Conservation (phyloP, 1,140 invertebrate species). For the Sitobion miscanthi region DNA sequence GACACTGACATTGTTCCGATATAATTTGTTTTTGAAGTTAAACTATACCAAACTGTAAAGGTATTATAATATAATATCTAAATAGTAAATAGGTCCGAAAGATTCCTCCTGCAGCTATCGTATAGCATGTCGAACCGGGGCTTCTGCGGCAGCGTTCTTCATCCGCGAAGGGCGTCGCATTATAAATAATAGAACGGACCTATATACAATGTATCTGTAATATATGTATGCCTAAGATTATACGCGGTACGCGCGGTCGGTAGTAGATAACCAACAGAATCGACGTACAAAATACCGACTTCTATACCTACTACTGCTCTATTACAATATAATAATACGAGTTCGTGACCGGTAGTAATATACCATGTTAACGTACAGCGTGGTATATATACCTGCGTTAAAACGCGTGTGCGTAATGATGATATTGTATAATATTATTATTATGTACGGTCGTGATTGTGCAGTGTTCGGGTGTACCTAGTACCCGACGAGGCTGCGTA, state of each 20-base stretch:
- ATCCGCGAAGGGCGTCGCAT: not conserved
- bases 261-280: not conserved
- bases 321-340: not conserved
- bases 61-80: not conserved
- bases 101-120: not conserved
- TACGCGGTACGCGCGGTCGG: not conserved
- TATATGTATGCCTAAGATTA: not conserved
- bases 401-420: not conserved
- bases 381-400: not conserved
- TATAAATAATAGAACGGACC: not conserved
- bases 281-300: not conserved
- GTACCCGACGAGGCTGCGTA: not conserved
- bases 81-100: not conserved
- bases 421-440: slow-evolving; percentile 6
- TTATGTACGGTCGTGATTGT: slow-evolving; percentile 32
- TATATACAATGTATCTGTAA: not conserved
- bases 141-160: not conserved
- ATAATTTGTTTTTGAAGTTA: too few relatives aligned
- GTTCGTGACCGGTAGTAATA: slow-evolving; percentile 39
- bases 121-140: too few relatives aligned
- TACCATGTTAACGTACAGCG: not conserved
- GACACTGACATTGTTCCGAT: too few relatives aligned
- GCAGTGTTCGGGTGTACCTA: not conserved
- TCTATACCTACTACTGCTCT: not conserved
- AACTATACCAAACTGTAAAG: too few relatives aligned